Base-by-base conservation (phyloP, 2,113 vertebrate genomes). In the Ascaphus truei region DNA sequence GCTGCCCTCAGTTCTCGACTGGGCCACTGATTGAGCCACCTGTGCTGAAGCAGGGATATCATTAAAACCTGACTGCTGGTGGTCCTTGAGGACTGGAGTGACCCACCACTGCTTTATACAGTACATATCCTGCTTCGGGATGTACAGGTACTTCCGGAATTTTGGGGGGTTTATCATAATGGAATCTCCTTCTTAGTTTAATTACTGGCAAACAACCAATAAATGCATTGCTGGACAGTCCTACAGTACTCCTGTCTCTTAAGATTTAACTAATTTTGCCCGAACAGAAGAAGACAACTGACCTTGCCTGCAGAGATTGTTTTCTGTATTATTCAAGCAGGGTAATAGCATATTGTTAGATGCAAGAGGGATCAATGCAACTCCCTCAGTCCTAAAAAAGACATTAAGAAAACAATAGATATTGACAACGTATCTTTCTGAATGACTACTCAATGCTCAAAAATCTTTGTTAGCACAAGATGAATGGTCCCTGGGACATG, bases 351-450 rank as follows among this genome's bases (percentile, higher is more conserved):
- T 56, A 66, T 31, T 66, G 34, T 66, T 55, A 55, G 43, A 66
- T 53, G 18, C 37, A 43, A 53, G 20, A 55, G 41, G 8, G 16
- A 66, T 66, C 63, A 66, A 29, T 31, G 37, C 20, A 64, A 53
- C 62, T 64, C 62, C 48, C 62, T 52, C 23, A 56, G 36, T 39
- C 34, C 23, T 65, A 53, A 55, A 51, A n/a, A 53, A 65, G 48
- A 65, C 62, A 53, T 56, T 66, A 55, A 23, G 16, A 66, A 43
- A 56, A 55, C 50, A 55, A 66, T 66, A 66, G 31, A n/a, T 55
- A 66, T 66, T 66, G 63, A 55, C 63, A 56, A 20, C 6, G 26
- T 41, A 66, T 66, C 26, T 26, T 64, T 64, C 62, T 64, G 62
- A 45, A 52, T 64, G 47, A 64, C 62, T 37, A 29, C 48, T 37